Evolutionary conservation across 1,140 invertebrate species (phyloP).

Genomic region (Conus betulinus): DNA sequence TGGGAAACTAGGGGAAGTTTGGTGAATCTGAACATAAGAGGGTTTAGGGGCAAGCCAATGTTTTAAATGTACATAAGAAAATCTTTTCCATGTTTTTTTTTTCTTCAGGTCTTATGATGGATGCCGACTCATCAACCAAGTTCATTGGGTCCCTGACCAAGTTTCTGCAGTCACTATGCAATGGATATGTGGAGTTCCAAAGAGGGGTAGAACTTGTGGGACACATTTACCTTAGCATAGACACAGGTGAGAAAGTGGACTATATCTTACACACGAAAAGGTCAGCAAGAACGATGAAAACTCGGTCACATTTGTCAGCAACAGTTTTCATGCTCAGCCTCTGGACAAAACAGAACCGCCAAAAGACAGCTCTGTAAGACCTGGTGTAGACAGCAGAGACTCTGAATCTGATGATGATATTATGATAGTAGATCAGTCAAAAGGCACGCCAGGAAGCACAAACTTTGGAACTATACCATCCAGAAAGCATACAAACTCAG

Average conservation of each 20-base stretch:
- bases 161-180: conserved; percentile 44
- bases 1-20: no score
- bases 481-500: neutral
- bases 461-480: conserved; percentile 26
- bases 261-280: conserved; percentile 49
- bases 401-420: conserved; percentile 37
- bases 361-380: neutral
- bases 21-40: no score
- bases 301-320: conserved; percentile 46
- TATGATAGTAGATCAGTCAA: conserved; percentile 40
- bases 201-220: conserved; percentile 46
- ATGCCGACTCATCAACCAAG: conserved; percentile 46
- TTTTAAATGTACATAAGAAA: no score
- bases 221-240: conserved; percentile 49
- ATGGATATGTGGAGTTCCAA: conserved; percentile 49
- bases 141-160: conserved; percentile 46
- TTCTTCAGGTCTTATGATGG: conserved; percentile 22
- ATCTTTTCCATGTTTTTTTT: no score
- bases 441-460: conserved; percentile 27
- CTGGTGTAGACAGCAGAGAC: neutral
- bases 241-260: conserved; percentile 48
- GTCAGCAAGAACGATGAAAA: conserved; percentile 49
- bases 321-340: conserved; percentile 50
- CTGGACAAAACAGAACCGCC: conserved; percentile 35
- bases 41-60: no score